Evolutionary conservation across 2,113 vertebrate species (phyloP).

Genomic region (Cyrtonyx montezumae): DNA sequence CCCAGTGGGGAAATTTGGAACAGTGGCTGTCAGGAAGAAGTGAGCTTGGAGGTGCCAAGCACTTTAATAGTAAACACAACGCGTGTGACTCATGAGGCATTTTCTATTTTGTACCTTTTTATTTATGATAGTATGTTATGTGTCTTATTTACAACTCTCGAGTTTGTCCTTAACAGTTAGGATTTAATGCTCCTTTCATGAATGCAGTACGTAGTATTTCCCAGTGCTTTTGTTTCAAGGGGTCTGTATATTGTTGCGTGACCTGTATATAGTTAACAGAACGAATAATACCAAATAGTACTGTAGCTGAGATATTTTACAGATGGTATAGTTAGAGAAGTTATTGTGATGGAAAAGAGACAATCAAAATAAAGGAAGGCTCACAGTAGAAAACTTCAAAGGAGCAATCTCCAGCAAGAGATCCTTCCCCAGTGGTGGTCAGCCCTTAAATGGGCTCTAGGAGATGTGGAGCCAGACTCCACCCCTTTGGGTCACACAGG

Average conservation of each 20-base stretch:
- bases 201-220: background rate
- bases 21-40: background rate
- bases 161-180: background rate
- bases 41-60: background rate
- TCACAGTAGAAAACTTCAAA: no score
- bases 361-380: no score
- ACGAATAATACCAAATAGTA: no score
- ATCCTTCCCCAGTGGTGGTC: no score
- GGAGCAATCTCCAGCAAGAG: no score
- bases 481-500: no score
- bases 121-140: background rate
- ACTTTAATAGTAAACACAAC: background rate
- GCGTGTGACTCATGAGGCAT: background rate
- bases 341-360: no score
- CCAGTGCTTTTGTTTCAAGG: background rate
- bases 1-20: background rate
- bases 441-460: no score
- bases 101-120: background rate
- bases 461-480: no score
- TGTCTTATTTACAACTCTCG: background rate
- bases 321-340: no score
- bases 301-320: no score
- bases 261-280: background rate
- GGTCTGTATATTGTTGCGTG: background rate
- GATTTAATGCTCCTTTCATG: background rate